Conservation (phyloP, 1,140 invertebrate species). For the Hypsibius dujardini region DNA sequence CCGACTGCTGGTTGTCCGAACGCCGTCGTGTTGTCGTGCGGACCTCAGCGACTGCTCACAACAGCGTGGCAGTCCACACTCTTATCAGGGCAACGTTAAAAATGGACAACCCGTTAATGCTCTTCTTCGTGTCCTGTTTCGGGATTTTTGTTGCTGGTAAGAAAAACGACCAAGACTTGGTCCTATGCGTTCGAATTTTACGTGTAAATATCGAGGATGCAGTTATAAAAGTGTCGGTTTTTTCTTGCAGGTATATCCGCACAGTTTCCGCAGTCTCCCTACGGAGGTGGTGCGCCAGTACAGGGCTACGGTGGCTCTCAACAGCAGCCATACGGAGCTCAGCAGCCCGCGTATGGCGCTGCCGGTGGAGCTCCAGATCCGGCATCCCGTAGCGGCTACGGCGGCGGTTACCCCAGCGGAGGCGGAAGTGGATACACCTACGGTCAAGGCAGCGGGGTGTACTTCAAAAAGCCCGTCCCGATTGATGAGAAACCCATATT, state of each 20-base stretch:
- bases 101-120: background rate
- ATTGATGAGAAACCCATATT: constrained; percentile 14
- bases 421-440: background rate
- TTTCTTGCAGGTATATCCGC: too few relatives aligned
- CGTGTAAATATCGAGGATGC: too few relatives aligned
- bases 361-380: background rate
- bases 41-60: too few relatives aligned
- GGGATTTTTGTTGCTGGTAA: background rate
- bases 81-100: too few relatives aligned
- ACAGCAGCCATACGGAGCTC: background rate
- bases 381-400: background rate
- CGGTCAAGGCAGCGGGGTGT: background rate
- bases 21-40: too few relatives aligned
- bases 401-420: background rate
- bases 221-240: too few relatives aligned
- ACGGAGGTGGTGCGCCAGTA: background rate
- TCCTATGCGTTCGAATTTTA: too few relatives aligned
- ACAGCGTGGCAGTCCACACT: too few relatives aligned
- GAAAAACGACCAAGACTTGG: background rate
- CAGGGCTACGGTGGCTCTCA: background rate
- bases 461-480: constrained; percentile 14
- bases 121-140: background rate
- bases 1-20: too few relatives aligned
- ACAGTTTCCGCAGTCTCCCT: background rate
- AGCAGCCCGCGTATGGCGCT: background rate